These are phyloP conservation scores for Pogonocherus hispidulus DNA, from an alignment of 2,888 invertebrate genomes.

Conservation along the genomic window DNA sequence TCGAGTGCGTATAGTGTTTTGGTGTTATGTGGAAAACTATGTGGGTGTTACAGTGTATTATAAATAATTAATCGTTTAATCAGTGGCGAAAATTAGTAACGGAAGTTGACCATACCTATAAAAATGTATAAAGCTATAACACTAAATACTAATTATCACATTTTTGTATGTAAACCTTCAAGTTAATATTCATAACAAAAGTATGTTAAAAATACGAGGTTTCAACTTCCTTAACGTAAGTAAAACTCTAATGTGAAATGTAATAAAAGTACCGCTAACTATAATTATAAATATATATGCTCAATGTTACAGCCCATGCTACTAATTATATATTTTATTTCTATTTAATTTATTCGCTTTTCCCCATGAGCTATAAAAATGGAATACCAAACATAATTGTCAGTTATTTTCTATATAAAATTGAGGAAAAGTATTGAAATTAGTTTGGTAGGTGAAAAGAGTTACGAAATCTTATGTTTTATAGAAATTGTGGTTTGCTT, in stretches of 20 bases:
- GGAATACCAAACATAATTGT: no score
- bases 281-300: conserved; percentile 22
- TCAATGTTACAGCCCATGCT: not conserved
- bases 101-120: no score
- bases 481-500: no score
- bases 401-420: not conserved
- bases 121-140: no score
- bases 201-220: not conserved
- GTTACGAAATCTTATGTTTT: not conserved
- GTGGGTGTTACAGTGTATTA: no score
- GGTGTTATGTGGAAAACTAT: no score
- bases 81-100: no score
- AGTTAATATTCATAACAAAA: not conserved
- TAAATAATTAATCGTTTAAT: no score
- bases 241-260: conserved; percentile 3
- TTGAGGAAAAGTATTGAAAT: not conserved
- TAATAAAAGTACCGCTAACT: conserved; percentile 21
- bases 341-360: conserved; percentile 12
- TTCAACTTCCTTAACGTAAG: not conserved
- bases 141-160: not conserved
- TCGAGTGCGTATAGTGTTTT: no score
- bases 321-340: conserved; percentile 24
- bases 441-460: not conserved
- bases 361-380: conserved; percentile 6
- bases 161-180: not conserved